phyloP scores from a whole-genome alignment of 2,797 vertebrate genomes.

The Anabas testudineus region DNA sequence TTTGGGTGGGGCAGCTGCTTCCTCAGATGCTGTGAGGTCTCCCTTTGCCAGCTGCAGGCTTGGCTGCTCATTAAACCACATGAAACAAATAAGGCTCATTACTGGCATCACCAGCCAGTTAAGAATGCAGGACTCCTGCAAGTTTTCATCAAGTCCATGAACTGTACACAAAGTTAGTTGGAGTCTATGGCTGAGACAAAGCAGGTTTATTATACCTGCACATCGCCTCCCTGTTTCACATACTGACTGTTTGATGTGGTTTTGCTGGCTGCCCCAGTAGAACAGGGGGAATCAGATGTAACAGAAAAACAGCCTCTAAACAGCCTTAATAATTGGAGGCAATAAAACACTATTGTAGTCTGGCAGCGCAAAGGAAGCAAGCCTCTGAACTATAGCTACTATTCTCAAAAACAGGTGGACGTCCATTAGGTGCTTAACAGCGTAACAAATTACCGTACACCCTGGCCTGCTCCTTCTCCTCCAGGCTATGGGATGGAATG shows the following conservation, averaged over 20 bases:
- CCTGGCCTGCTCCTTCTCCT: conserved; percentile 68
- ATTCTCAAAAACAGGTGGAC: conserved; percentile 83
- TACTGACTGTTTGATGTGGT: conserved; percentile 81
- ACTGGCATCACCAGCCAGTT: conserved; percentile 64
- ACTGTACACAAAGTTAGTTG: conserved; percentile 17
- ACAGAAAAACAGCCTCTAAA: conserved; percentile 79
- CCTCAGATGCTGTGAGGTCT: conserved; percentile 76
- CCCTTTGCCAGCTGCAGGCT: conserved; percentile 75
- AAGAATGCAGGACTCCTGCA: conserved; percentile 39
- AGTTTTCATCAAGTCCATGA: conserved; percentile 15
- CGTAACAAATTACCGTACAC: conserved; percentile 86
- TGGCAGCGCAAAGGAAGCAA: conserved; percentile 80
- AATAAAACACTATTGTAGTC: conserved; percentile 83
- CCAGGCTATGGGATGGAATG: conserved; percentile 77
- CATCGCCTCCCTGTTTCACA: conserved; percentile 58
- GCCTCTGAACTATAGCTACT: conserved; percentile 70
- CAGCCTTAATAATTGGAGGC: conserved; percentile 83
- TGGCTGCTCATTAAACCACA: conserved; percentile 83
- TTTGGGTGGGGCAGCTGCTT: conserved; percentile 68
- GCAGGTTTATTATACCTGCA: conserved; percentile 57
- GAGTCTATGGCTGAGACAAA: conserved; percentile 35
- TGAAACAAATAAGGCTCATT: conserved; percentile 83
- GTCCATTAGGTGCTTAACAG: conserved; percentile 83
- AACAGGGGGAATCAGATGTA: conserved; percentile 78
- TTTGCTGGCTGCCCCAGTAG: conserved; percentile 67